These are phyloP conservation scores for Calliphora vicina DNA, from an alignment of 1,140 invertebrate genomes.

Conservation along the genomic window DNA sequence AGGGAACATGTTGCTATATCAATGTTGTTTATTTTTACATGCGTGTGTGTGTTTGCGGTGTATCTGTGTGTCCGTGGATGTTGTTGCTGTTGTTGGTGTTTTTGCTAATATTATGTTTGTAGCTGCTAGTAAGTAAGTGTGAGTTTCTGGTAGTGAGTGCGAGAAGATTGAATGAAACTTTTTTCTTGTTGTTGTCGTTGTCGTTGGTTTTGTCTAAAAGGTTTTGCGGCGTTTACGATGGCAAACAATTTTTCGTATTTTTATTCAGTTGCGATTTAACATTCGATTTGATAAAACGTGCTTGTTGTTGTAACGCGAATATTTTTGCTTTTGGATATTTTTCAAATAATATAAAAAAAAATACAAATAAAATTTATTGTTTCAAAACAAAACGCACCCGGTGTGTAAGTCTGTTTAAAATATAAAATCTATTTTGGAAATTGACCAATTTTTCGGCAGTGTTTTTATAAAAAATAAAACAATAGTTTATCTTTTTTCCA, in stretches of 20 bases:
- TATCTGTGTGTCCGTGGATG: too few relatives aligned
- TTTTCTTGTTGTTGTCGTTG: not conserved
- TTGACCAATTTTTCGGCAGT: not conserved
- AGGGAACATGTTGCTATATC: too few relatives aligned
- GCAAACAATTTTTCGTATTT: not conserved
- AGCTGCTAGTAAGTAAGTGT: too few relatives aligned
- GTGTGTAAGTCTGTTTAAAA: not conserved
- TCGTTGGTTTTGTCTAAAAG: not conserved
- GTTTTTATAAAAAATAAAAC: not conserved
- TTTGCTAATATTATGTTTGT: too few relatives aligned
- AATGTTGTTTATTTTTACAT: too few relatives aligned
- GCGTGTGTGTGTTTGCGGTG: too few relatives aligned
- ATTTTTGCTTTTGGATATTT: not conserved
- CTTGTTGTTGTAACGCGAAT: slow-evolving; percentile 26
- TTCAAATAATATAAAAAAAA: not conserved
- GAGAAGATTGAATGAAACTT: not conserved
- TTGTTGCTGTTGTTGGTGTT: too few relatives aligned
- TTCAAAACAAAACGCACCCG: not conserved
- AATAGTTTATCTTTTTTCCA: not conserved
- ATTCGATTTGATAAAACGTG: slow-evolving; percentile 34
- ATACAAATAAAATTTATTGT: not conserved
- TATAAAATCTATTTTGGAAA: not conserved
- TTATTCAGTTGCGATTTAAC: slow-evolving; percentile 23
- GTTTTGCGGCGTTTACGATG: not conserved
- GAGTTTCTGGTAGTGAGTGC: too few relatives aligned